A percentile compares a stretch with the other conserved stretches of the same genome.
Conservation (phyloP, 2,113 vertebrate genomes). For the Piaya cayana region DNA sequence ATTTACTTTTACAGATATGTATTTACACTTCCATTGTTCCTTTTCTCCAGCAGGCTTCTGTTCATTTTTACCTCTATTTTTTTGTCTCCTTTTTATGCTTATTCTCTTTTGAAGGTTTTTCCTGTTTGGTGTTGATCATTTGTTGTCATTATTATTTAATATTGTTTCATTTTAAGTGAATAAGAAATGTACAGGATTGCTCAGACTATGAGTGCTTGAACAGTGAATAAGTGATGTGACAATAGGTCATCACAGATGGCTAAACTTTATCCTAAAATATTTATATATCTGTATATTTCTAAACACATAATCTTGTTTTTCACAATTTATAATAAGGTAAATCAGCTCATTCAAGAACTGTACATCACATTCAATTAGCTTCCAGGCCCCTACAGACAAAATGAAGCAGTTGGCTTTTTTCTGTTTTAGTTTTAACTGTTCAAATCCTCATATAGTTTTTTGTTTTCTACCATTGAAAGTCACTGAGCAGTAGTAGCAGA, state of each 20-base stretch:
- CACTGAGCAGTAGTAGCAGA: background rate
- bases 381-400: background rate
- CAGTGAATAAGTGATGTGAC: background rate
- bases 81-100: background rate
- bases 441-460: background rate
- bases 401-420: rapidly evolving
- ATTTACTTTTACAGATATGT: background rate
- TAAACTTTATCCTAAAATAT: background rate
- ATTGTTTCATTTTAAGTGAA: background rate
- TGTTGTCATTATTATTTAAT: background rate
- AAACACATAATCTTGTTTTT: background rate
- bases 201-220: background rate
- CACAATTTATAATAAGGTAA: background rate
- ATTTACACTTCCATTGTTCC: background rate
- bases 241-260: background rate
- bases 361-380: background rate
- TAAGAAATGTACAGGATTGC: background rate
- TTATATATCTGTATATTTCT: background rate
- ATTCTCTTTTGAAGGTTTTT: background rate
- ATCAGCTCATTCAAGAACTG: background rate
- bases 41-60: background rate
- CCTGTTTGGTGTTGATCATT: background rate
- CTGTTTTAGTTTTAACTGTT: background rate
- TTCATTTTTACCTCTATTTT: background rate
- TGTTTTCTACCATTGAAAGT: background rate